A percentile compares a stretch with the other conserved stretches of the same genome.
Conservation (phyloP, 1,140 invertebrate genomes). For the Phthorimaea operculella region DNA sequence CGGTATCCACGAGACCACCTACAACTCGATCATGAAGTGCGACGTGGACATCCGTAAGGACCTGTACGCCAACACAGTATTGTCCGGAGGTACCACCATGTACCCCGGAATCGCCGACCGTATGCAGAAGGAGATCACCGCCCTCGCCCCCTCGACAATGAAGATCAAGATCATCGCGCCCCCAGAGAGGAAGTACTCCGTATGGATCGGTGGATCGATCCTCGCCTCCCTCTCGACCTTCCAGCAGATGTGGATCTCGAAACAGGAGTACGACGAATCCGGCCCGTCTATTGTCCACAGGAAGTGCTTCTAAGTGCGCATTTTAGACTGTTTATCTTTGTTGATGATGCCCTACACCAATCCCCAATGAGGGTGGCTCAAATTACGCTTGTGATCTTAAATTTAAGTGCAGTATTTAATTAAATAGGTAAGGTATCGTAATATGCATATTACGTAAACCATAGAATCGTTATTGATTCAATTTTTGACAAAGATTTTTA, state of each 20-base stretch:
- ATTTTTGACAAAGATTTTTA: conserved; percentile 62
- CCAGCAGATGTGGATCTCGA: conserved; percentile 94
- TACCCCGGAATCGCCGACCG: conserved; percentile 86
- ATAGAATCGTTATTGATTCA: conserved; percentile 30
- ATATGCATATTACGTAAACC: conserved; percentile 65
- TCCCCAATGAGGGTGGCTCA: conserved; percentile 48
- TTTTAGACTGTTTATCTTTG: conserved; percentile 50
- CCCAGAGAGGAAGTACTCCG: conserved; percentile 87
- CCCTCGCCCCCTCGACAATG: conserved; percentile 87
- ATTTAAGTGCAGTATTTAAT: conserved; percentile 65
- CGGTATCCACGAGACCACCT: conserved; percentile 87
- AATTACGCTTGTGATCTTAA: conserved; percentile 63
- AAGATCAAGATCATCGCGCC: conserved; percentile 96
- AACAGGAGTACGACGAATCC: conserved; percentile 89
- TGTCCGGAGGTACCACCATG: conserved; percentile 94
- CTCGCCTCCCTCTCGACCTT: conserved; percentile 90
- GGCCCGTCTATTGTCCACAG: conserved; percentile 84
- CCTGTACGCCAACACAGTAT: conserved; percentile 91
- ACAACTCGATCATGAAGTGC: conserved; percentile 95
- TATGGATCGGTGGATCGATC: conserved; percentile 88
- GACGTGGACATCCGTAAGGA: conserved; percentile 94
- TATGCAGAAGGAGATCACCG: conserved; percentile 93
- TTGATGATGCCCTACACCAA: conserved; percentile 59
- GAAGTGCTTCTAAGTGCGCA: conserved; percentile 82
- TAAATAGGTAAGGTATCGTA: conserved; percentile 65